Evolutionary conservation across 2,888 invertebrate genomes (phyloP), one percentile per base, ranked within the genome.

Genomic region (Branchellion lobata): DNA sequence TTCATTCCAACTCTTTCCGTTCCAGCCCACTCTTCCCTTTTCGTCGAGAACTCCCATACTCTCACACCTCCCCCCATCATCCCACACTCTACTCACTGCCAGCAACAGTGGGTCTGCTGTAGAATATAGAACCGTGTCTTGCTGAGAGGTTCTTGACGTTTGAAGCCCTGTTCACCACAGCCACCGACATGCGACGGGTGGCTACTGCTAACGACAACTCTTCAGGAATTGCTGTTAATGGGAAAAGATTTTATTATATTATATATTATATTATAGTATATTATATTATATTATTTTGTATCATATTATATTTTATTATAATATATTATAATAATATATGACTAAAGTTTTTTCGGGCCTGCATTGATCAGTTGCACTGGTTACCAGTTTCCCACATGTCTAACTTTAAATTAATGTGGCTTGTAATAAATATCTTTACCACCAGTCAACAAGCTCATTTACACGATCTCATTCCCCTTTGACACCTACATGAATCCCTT

Each of bases 111-210:
- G 83, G 79, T 29, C 81, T 81, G 27, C 83, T 71, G 81, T 81
- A 83, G 78, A 82, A 83, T 83, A 87, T 83, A 84, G 86, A 87
- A 81, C 87, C 86, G 81, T 86, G 78, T 85, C 87, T 80, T 29
- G 81, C 81, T 33, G 81, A 81, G 84, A 86, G 83, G 84, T 85
- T 86, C 83, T 87, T 85, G 82, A 85, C 84, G 84, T 86, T 87
- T 80, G 85, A 81, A 76, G 85, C 82, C n/a, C 87, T 85, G 84
- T 86, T 87, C 83, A 85, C 84, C 33, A 87, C 87, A 74, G 87
- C 87, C 57, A 87, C 85, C 73, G 87, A 87, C 81, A 87, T 86
- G 79, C 87, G 85, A 68, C 87, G 84, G 47, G 86, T 86, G 1
- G 83, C 82, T 84, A 79, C 79, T 1, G 79, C 77, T 84, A 86